Base-by-base conservation (phyloP, 2,113 vertebrate species). In the Caranx melampygus region DNA sequence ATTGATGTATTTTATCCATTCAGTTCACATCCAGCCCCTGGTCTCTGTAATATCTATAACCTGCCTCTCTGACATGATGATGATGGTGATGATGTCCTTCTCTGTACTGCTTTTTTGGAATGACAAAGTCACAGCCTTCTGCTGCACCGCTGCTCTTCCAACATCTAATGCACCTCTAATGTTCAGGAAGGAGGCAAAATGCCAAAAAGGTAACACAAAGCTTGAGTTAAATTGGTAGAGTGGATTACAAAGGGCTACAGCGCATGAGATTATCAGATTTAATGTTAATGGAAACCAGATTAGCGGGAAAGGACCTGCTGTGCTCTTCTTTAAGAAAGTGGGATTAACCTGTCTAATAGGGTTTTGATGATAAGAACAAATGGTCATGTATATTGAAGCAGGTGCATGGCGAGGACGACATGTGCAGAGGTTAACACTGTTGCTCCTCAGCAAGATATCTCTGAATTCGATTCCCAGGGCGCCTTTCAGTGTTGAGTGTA, bases 331-430 rank as follows among this genome's bases (percentile, higher is more conserved):
- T 79, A 67, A 67, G 65, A 68, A 59, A 86, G 47, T 78, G 63
- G 79, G 87, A 93, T 93, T 87, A 92, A 84, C 79, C 74, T 83
- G 65, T 83, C 90, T 81, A 85, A 63, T 33, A 51, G n/a, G 65
- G 35, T 70, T 77, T 83, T 69, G 5, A 64, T 82, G 60, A 61
- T 20, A 54, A 69, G 26, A 65, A 12, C 79, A 49, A 37, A 31
- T 12, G 13, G 67, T 82, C 44, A 66, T 45, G 40, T 14, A 12
- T 68, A 34, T 52, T 6, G 44, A 18, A 1, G 37, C 8, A 37
- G 13, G 4, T 64, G 13, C 18, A 40, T 14, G 1, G 1, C 33
- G 26, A 26, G 26, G 26, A 26, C 26, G 26, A 26, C 26, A 26
- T 26, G 26, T 26, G 26, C 26, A 26, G 26, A 26, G 26, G 26